A percentile compares a stretch with the other conserved stretches of the same genome.
Evolutionary conservation across 2,797 vertebrate species (phyloP).

Genomic region (Diplodus puntazzo): DNA sequence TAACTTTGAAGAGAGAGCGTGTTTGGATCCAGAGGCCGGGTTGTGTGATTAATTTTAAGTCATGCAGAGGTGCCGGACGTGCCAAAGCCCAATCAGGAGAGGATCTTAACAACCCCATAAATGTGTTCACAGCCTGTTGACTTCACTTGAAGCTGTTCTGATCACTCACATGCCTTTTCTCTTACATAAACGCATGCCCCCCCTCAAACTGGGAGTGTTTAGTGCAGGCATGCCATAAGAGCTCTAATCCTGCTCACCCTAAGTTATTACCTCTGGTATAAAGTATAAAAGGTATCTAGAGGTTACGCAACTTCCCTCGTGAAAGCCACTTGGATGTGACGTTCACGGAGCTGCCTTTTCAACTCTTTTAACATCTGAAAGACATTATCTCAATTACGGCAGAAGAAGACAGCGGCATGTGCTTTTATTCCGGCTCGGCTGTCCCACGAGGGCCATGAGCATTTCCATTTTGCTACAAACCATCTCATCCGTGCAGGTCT

Average conservation of each 20-base stretch:
- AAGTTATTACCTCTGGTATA: constrained; percentile 14
- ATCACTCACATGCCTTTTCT: constrained; percentile 19
- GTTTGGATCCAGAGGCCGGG: constrained; percentile 44
- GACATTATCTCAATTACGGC: constrained; percentile 58
- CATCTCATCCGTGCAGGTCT: constrained; percentile 66
- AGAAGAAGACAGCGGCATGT: constrained; percentile 50
- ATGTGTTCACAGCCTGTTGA: constrained; percentile 38
- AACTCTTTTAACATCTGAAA: constrained; percentile 52
- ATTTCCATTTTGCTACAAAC: constrained; percentile 71
- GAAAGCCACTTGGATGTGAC: constrained; percentile 7
- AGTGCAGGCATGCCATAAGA: background rate
- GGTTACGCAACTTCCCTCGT: constrained; percentile 10
- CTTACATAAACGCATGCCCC: constrained; percentile 23
- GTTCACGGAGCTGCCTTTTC: constrained; percentile 25
- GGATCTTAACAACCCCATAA: constrained; percentile 26
- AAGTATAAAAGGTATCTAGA: constrained; percentile 5
- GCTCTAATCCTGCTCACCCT: constrained; percentile 6
- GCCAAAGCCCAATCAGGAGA: constrained; percentile 14
- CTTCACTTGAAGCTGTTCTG: constrained; percentile 29
- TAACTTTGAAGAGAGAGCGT: constrained; percentile 3
- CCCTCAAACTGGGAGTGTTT: constrained; percentile 18
- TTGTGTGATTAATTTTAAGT: constrained; percentile 75
- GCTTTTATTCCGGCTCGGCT: constrained; percentile 52
- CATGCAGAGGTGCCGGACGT: constrained; percentile 50
- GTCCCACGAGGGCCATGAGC: constrained; percentile 64